Base-by-base conservation (phyloP, 2,888 invertebrate genomes). In the Cataglyphis albicans region DNA sequence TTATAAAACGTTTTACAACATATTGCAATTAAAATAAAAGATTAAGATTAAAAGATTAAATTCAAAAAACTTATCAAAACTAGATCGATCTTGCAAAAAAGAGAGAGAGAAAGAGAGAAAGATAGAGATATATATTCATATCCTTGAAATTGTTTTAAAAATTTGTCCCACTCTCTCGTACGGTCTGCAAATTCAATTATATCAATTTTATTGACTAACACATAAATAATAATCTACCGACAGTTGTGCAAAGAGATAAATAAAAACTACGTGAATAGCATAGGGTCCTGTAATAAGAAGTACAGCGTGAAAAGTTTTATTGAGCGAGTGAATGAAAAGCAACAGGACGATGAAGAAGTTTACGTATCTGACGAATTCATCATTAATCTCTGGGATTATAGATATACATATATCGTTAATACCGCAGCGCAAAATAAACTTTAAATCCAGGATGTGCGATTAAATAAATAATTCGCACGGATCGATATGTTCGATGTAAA, bases 321-420 rank as follows among this genome's bases (percentile, higher is more conserved):
- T 29, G 57, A 35, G n/a, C 38, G 48, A 63, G 38, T 61, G 57
- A 81, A 59, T 81, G 70, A 48, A 75, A 70, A 81, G 81, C 81
- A 84, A 81, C 84, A 75, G 81, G 75, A 84, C 70, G 75, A 81
- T 84, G 70, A 81, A 18, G 7, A 84, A 75, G 81, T 81, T 81
- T 70, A 84, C 59, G 68, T 70, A 35, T 57, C 55, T 44, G 25
- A 83, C 63, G 81, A 57, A 81, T 83, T 57, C 41, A 68, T 84
- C 81, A 81, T 81, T 81, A 75, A 83, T 83, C 41, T 64, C 6
- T 29, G 52, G 18, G 9, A 29, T 70, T 76, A 76, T 32, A 70
- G n/a, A 41, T 52, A 64, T 78, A 64, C 21, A 18, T 29, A 59
- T 41, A 44, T 32, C 48, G 72, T 68, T 57, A 52, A 64, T 67